These are phyloP conservation scores for Copidosoma aretas DNA, from an alignment of 2,888 invertebrate genomes.

Conservation along the genomic window DNA sequence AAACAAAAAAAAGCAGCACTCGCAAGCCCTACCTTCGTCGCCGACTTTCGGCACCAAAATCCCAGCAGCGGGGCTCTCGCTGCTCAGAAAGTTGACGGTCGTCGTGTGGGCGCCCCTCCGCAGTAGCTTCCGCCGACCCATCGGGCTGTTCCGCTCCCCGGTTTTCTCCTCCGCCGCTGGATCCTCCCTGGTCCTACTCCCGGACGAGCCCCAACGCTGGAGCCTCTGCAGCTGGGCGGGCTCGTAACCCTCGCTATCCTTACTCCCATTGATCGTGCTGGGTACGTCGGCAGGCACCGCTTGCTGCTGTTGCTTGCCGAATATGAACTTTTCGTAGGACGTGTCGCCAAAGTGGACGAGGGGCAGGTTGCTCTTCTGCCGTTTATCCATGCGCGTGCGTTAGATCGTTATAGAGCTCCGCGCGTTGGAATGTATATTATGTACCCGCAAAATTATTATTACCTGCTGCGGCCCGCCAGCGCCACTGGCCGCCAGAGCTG, in stretches of 20 bases:
- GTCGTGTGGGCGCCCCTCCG: slow-evolving; percentile 47
- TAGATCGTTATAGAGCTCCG: background rate
- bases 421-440: background rate
- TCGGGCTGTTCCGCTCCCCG: no score
- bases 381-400: background rate
- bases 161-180: background rate
- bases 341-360: slow-evolving; percentile 74
- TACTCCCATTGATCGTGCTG: no score
- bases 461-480: no score
- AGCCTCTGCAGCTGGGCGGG: no score
- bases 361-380: slow-evolving; percentile 59
- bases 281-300: background rate
- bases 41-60: slow-evolving; percentile 34
- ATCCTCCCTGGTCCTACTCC: slow-evolving; percentile 8
- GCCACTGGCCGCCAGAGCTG: slow-evolving; percentile 16
- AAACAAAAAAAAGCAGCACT: background rate
- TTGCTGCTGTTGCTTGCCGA: slow-evolving; percentile 48
- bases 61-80: slow-evolving; percentile 35
- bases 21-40: slow-evolving; percentile 39
- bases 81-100: slow-evolving; percentile 49
- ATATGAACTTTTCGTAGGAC: slow-evolving; percentile 62
- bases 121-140: slow-evolving; percentile 8
- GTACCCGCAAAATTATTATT: no score
- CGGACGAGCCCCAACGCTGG: slow-evolving; percentile 7
- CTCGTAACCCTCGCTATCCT: background rate